Base-by-base conservation (phyloP, 2,113 vertebrate species). In the Leucoraja erinaceus region DNA sequence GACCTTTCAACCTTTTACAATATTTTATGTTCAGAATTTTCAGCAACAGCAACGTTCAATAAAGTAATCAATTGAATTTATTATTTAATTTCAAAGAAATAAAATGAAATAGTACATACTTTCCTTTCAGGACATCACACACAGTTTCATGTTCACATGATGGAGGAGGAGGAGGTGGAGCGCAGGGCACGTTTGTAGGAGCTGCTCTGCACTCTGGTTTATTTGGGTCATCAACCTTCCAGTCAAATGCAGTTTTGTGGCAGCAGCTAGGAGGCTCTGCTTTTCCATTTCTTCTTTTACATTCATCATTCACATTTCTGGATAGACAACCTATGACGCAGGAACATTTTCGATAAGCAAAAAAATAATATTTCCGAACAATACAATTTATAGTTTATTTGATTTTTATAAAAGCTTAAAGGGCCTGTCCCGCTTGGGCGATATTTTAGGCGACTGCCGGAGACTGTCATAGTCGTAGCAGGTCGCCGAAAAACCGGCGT, bases 181-280 rank as follows among this genome's bases (percentile, higher is more conserved):
- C 0, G 92, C 96, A 96, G 22, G 94, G 79, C 7, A 94, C 5
- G 0, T 95, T 7, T 56, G 5, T 94, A 25, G 93, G 93, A 25
- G 84, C 90, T 90, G 91, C 93, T 74, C 11, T 28, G 93, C 96
- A 96, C 56, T 94, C 61, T 3, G 95, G 95, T 68, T 96, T 96
- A 9, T 63, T 28, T 3, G 95, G 94, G 75, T 96, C 94, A 0
- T 61, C 0, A 11, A 94, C 94, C 18, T 96, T 74, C 96, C 96
- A 97, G 56, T 95, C 95, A 61, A 94, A 94, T 1, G 96, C 94
- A 0, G 96, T 96, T 91, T 95, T 94, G 22, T 93, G 94, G 94
- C 96, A 97, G 93, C 96, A 97, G 47, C 28, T 77, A 59, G 95
- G 88, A 0, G 91, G 68, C 93, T 97, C 96, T 0, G 93, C 79